These are phyloP conservation scores for Lymantria monacha DNA, from an alignment of 2,888 invertebrate species.

Conservation along the genomic window DNA sequence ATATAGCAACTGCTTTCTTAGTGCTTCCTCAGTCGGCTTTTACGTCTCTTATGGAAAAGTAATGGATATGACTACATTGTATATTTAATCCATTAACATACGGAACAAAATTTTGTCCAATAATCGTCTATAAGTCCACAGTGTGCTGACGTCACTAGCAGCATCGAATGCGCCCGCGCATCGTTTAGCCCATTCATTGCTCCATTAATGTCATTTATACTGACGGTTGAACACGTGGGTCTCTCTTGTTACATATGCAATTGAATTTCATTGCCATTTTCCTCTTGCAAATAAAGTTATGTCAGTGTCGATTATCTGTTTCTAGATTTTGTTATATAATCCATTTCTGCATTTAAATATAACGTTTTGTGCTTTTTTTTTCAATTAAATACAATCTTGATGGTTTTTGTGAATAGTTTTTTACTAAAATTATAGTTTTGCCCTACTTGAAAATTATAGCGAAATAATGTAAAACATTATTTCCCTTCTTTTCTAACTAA, in stretches of 20 bases:
- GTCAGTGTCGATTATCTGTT: constrained; percentile 20
- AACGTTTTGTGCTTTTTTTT: too few species aligned
- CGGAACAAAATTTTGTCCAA: constrained; percentile 3
- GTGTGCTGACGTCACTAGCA: constrained; percentile 55
- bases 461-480: too few species aligned
- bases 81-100: too few species aligned
- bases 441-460: too few species aligned
- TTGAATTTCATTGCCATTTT: constrained; percentile 79
- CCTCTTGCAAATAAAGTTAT: constrained; percentile 56
- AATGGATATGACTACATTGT: too few species aligned
- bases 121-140: constrained; percentile 4
- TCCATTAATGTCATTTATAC: constrained; percentile 70
- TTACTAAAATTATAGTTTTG: too few species aligned
- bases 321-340: constrained; percentile 1
- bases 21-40: too few species aligned
- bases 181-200: constrained; percentile 67
- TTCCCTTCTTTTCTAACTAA: too few species aligned
- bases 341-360: background rate
- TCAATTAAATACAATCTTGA: too few species aligned
- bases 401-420: too few species aligned
- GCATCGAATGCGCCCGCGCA: constrained; percentile 74
- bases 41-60: too few species aligned
- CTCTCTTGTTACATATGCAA: constrained; percentile 58
- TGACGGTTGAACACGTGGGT: constrained; percentile 68
- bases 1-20: too few species aligned